A percentile compares a stretch with the other conserved stretches of the same genome.
Evolutionary conservation across 2,113 vertebrate species (phyloP).

Genomic region (Lepus timidus): DNA sequence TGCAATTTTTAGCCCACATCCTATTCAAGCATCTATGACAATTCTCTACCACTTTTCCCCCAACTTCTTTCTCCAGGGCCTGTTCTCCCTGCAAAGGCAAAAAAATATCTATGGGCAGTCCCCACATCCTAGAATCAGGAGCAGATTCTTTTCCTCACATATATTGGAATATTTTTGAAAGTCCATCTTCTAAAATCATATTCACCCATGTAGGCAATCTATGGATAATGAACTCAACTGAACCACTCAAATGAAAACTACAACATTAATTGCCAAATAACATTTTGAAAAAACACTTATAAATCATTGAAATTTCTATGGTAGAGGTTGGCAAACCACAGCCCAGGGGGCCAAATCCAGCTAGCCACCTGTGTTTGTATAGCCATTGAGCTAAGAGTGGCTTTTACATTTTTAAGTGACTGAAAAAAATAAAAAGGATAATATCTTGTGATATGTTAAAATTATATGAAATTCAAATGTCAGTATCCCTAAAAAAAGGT

Average conservation of each 20-base stretch:
- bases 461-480: conserved; percentile 50
- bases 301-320: conserved; percentile 7
- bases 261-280: conserved; percentile 51
- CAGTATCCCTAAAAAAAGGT: conserved; percentile 35
- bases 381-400: conserved; percentile 30
- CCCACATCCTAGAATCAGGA: not conserved
- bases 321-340: not conserved
- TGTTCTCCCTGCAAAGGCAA: conserved; percentile 47
- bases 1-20: not conserved
- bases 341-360: not conserved
- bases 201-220: not conserved
- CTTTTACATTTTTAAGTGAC: conserved; percentile 18
- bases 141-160: not conserved
- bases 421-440: conserved; percentile 41
- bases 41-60: not conserved
- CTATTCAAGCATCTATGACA: conserved; percentile 4
- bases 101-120: conserved; percentile 8
- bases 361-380: not conserved
- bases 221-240: conserved; percentile 41
- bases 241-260: conserved; percentile 60
- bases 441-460: conserved; percentile 48
- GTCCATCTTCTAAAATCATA: conserved; percentile 60
- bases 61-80: not conserved
- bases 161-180: conserved; percentile 53
- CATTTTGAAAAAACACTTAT: conserved; percentile 52